Evolutionary conservation across 1,140 invertebrate species (phyloP).

Genomic region (Aphidius gifuensis): DNA sequence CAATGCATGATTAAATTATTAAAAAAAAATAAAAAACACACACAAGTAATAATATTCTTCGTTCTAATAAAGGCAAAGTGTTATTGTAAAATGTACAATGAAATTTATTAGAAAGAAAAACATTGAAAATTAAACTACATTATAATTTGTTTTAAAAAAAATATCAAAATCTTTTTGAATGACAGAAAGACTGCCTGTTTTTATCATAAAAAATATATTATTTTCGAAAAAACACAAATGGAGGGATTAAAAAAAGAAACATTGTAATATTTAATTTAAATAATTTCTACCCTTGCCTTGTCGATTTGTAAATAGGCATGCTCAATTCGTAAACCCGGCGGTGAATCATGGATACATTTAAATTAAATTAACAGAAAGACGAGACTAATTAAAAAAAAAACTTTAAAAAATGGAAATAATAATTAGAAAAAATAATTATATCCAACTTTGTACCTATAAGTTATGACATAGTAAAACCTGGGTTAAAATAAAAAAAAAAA

Average conservation of each 20-base stretch:
- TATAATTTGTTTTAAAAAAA: no score
- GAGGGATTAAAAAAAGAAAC: not conserved
- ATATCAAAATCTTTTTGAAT: constrained; percentile 1
- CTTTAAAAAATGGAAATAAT: constrained; percentile 20
- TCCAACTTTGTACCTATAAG: constrained; percentile 53
- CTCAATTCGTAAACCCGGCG: constrained; percentile 39
- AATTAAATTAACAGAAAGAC: constrained; percentile 13
- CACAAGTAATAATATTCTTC: constrained; percentile 30
- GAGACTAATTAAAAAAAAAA: constrained; percentile 21
- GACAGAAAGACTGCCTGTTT: constrained; percentile 15
- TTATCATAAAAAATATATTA: constrained; percentile 4
- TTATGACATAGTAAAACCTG: constrained; percentile 29
- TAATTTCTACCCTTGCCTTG: constrained; percentile 40
- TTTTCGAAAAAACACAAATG: not conserved
- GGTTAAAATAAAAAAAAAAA: constrained; percentile 9
- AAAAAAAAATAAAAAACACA: constrained; percentile 32
- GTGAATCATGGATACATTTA: constrained; percentile 23
- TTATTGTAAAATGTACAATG: constrained; percentile 34
- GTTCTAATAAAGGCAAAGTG: constrained; percentile 34
- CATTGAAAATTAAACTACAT: not conserved
- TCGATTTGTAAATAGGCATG: constrained; percentile 52
- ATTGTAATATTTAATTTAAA: constrained; percentile 13
- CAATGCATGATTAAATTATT: constrained; percentile 25
- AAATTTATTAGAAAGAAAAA: constrained; percentile 18
- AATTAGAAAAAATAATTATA: constrained; percentile 42